phyloP scores from a whole-genome alignment of 2,888 invertebrate species.

The Mechanitis mazaeus region DNA sequence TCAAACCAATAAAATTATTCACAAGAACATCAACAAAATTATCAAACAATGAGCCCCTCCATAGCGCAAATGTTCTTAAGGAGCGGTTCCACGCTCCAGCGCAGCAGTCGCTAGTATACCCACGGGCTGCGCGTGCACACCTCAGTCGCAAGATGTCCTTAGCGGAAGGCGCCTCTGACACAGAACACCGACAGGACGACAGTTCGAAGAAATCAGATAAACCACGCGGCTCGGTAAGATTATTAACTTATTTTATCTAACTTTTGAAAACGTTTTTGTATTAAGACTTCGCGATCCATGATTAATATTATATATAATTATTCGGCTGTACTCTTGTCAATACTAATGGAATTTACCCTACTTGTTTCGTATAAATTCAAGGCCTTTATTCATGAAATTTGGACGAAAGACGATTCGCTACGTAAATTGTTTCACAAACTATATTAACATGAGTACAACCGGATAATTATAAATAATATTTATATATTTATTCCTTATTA shows the following conservation, averaged over 20 bases:
- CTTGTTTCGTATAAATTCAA: no score
- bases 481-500: no score
- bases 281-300: no score
- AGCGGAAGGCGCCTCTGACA: slow-evolving; percentile 66
- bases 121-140: slow-evolving; percentile 39
- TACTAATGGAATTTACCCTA: no score
- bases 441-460: no score
- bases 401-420: no score
- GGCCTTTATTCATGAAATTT: no score
- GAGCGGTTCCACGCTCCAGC: slow-evolving; percentile 58
- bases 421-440: no score
- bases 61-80: slow-evolving; percentile 38
- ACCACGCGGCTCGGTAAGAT: slow-evolving; percentile 34
- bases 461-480: no score
- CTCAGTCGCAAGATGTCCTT: slow-evolving; percentile 70
- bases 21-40: slow-evolving; percentile 12
- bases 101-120: slow-evolving; percentile 56
- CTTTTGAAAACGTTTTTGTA: no score
- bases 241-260: slow-evolving; percentile 1
- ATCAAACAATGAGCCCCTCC: slow-evolving; percentile 35
- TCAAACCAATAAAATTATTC: slow-evolving; percentile 4
- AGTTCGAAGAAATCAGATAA: slow-evolving; percentile 33
- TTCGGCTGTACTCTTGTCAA: no score
- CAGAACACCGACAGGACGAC: slow-evolving; percentile 46
- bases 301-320: no score